These are phyloP conservation scores for Protomyctophum bolini DNA, from an alignment of 2,113 vertebrate genomes.

Conservation along the genomic window DNA sequence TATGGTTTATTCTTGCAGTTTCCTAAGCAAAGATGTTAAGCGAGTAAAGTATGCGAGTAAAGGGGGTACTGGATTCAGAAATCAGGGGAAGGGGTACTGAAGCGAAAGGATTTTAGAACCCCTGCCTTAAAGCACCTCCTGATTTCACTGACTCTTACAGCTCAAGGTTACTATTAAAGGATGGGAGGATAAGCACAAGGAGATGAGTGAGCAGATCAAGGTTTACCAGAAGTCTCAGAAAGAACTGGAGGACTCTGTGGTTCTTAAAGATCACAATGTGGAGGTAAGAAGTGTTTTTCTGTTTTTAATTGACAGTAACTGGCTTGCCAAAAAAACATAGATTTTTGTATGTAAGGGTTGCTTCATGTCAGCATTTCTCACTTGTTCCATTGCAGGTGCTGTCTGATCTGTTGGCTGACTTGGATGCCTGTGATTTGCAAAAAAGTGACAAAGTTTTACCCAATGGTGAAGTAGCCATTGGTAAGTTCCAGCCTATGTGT, in stretches of 20 bases:
- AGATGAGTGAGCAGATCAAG: constrained; percentile 88
- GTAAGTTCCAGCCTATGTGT: constrained; percentile 27
- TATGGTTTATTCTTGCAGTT: no score
- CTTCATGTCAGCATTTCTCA: neutral
- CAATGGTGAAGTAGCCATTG: constrained; percentile 85
- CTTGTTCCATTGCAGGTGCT: constrained; percentile 80
- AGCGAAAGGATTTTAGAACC: no score
- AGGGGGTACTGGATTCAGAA: no score
- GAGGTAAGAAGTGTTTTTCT: constrained; percentile 75
- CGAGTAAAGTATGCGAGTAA: no score
- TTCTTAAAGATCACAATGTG: constrained; percentile 91
- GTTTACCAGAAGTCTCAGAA: constrained; percentile 88
- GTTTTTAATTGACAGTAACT: no score
- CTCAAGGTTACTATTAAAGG: constrained; percentile 83
- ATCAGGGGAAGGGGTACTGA: no score
- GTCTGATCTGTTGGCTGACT: constrained; percentile 89
- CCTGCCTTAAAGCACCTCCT: neutral
- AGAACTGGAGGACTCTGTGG: constrained; percentile 87
- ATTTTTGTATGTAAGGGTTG: neutral
- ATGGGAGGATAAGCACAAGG: constrained; percentile 87
- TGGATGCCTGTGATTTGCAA: constrained; percentile 81
- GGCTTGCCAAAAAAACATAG: no score
- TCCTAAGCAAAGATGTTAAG: no score
- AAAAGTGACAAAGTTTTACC: constrained; percentile 78
- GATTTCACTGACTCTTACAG: constrained; percentile 67